Conservation (phyloP, 2,888 invertebrate species). For the Scaptomyza polygonia region DNA sequence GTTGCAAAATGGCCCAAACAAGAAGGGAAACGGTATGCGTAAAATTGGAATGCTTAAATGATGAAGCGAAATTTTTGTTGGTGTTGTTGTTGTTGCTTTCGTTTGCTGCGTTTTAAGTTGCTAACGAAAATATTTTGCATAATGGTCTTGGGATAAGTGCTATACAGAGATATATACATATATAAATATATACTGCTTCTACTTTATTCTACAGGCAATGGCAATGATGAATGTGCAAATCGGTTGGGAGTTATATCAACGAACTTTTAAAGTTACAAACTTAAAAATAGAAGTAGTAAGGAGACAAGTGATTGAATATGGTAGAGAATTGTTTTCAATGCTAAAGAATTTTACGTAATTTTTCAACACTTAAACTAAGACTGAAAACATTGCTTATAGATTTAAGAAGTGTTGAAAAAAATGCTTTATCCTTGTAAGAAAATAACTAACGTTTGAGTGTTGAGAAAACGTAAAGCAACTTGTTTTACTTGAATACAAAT, state of each 20-base stretch:
- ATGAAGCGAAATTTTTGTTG: slow-evolving; percentile 54
- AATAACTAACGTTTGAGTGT: background rate
- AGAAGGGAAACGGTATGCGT: slow-evolving; percentile 32
- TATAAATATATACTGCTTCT: background rate
- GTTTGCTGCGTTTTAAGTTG: slow-evolving; percentile 50
- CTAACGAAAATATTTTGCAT: slow-evolving; percentile 39
- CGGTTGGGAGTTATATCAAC: slow-evolving; percentile 6
- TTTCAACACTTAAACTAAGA: background rate
- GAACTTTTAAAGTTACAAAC: background rate
- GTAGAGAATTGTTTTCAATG: background rate
- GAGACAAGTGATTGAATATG: background rate
- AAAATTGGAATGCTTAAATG: slow-evolving; percentile 73
- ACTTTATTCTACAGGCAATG: slow-evolving; percentile 21
- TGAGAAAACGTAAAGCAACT: background rate
- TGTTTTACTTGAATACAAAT: background rate
- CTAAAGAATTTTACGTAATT: background rate
- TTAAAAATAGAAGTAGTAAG: background rate
- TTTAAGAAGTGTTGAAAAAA: background rate
- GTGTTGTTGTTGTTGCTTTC: slow-evolving; percentile 12
- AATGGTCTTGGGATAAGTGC: slow-evolving; percentile 40
- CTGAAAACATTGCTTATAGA: no score
- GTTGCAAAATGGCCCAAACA: slow-evolving; percentile 62
- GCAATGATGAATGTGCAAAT: slow-evolving; percentile 61
- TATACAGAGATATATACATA: slow-evolving; percentile 10
- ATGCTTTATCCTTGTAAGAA: no score